Evolutionary conservation across 2,888 invertebrate species (phyloP), one percentile per base, ranked within the genome.

Genomic region (Calliopum simillimum): DNA sequence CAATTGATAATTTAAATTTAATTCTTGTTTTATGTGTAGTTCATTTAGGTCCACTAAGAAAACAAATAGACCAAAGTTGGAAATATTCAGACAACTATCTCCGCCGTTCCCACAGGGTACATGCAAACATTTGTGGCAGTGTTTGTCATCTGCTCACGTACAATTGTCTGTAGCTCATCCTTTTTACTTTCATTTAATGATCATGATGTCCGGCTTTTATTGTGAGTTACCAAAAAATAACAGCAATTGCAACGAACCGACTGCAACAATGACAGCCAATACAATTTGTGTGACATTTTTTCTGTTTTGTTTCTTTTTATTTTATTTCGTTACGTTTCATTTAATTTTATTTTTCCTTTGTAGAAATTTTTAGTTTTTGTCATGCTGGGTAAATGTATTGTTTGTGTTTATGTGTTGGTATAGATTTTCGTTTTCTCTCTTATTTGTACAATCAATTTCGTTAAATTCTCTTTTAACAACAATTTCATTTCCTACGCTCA

Each of bases 191-290:
- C 51, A 21, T 51, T 51, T 51, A 51, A 51, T 51, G n/a, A 51
- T 51, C 51, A 21, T n/a, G n/a, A 51, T 51, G 51, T 16, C 51
- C 51, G 8, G 33, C 33, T 33, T 51, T 51, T 51, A 51, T 51
- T 51, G 51, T 51, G 33, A 33, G 16, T 16, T 51, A 11, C 51
- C 43, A 33, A 43, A 44, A n/a, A 62, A 23, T 8, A 23, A 8
- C 21, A 65, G 19, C 65, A 53, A 53, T 21, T 19, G 41, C 65
- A n/a, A 65, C 65, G n/a, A n/a, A n/a, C n/a, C n/a, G 33, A 65
- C 51, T 19, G 53, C 19, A 65, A 12, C 33, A 53, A 65, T 41
- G 23, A 56, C 47, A 66, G n/a, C 25, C 44, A 44, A 59, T 19
- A 43, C 43, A 16, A 13, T 25, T 55, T 55, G 55, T 21, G 14